Evolutionary conservation across 2,797 vertebrate genomes (phyloP).

Genomic region (Sebastes minor): DNA sequence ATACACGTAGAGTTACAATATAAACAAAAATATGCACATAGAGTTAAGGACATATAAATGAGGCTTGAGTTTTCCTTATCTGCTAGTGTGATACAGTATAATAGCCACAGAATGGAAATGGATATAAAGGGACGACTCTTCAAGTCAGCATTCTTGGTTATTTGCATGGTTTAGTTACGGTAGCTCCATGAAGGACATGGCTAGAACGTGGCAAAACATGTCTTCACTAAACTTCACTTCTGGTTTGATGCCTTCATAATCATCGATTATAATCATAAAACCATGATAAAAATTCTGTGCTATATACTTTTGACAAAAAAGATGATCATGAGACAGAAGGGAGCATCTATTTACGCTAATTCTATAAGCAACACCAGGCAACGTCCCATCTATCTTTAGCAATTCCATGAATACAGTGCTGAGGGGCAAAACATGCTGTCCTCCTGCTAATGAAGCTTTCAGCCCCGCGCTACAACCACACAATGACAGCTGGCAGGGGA

Average conservation of each 20-base stretch:
- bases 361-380: constrained; percentile 57
- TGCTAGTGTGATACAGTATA: neutral
- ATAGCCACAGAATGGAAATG: neutral
- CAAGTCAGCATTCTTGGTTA: neutral
- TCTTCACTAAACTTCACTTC: neutral
- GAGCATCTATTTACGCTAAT: constrained; percentile 45
- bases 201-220: no score
- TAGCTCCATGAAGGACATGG: neutral
- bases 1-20: neutral
- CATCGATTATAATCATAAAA: neutral
- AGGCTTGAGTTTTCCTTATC: neutral
- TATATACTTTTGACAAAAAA: constrained; percentile 6
- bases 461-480: constrained; percentile 93
- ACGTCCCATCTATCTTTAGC: constrained; percentile 73
- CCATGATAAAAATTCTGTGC: neutral
- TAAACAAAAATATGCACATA: neutral
- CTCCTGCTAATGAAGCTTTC: constrained; percentile 96
- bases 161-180: neutral
- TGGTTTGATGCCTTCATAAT: neutral
- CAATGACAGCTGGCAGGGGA: constrained; percentile 96
- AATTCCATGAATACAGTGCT: constrained; percentile 84
- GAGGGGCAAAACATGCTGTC: constrained; percentile 91
- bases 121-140: neutral
- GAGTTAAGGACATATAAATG: neutral
- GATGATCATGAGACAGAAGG: constrained; percentile 4